Evolutionary conservation across 1,140 invertebrate species (phyloP).

Genomic region (Drosophila grimshawi): DNA sequence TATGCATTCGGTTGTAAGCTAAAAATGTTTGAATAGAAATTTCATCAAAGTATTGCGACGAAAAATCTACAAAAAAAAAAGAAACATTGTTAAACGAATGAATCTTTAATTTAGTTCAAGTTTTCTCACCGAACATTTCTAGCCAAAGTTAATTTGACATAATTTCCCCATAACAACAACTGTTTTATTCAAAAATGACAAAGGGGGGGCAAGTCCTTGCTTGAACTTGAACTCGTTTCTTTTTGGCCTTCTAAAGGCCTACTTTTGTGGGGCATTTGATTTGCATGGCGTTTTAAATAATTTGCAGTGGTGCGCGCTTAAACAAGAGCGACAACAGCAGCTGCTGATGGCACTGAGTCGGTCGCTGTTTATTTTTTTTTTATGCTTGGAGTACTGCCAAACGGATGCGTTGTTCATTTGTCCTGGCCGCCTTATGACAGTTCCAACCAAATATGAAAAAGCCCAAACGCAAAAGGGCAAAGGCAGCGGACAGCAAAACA

Average conservation of each 20-base stretch:
- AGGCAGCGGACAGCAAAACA: neutral
- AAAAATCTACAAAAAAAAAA: no score
- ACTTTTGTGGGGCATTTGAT: conserved; percentile 58
- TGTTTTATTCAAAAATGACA: neutral
- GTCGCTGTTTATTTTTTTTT: conserved; percentile 6
- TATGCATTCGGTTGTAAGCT: no score
- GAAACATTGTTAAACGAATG: no score
- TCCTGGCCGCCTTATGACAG: conserved; percentile 42
- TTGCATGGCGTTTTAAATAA: conserved; percentile 72
- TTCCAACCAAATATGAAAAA: conserved; percentile 68
- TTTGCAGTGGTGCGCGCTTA: conserved; percentile 39
- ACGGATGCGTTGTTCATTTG: conserved; percentile 50
- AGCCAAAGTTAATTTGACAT: neutral
- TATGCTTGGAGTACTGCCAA: conserved; percentile 54
- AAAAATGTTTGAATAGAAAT: no score
- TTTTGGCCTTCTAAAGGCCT: conserved; percentile 10
- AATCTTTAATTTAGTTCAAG: neutral
- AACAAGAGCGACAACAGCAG: conserved; percentile 44
- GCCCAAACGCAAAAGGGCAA: conserved; percentile 34
- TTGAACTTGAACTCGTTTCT: conserved; percentile 64
- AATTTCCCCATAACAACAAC: neutral
- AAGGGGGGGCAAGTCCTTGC: neutral
- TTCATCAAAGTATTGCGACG: no score
- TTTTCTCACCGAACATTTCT: neutral
- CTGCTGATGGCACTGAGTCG: conserved; percentile 28